A percentile compares a stretch with the other conserved stretches of the same genome.
These are phyloP conservation scores for Trididemnum miniatum DNA, from an alignment of 23 tunicate species.

Conservation along the genomic window DNA sequence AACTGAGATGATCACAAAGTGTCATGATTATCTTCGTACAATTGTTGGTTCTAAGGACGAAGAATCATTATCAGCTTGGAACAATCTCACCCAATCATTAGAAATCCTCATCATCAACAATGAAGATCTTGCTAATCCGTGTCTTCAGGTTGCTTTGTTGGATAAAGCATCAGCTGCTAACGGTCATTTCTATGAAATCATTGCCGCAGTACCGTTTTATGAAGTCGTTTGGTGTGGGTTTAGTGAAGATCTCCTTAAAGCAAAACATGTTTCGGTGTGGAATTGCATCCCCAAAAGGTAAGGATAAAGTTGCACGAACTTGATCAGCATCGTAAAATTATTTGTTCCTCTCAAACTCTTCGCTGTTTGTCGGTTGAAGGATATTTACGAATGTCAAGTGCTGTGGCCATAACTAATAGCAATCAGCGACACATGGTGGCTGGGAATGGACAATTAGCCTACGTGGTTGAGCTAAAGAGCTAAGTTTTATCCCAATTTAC, in stretches of 20 bases:
- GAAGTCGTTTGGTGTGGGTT: constrained; percentile 59
- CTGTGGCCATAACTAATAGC: no score
- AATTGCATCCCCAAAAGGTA: constrained; percentile 55
- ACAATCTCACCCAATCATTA: background rate
- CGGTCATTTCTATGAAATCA: constrained; percentile 28
- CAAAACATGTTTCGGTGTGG: constrained; percentile 38
- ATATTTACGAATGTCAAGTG: no score
- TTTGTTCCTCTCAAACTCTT: no score
- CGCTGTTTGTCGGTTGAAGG: no score
- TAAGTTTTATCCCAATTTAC: no score
- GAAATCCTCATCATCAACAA: background rate
- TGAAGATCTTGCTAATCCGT: constrained; percentile 28
- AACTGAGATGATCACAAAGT: background rate
- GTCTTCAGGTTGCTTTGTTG: constrained; percentile 60
- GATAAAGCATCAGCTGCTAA: constrained; percentile 33
- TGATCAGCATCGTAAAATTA: no score
- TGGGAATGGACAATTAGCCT: no score
- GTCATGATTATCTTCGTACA: background rate
- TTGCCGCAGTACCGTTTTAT: constrained; percentile 44
- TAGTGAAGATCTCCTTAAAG: constrained; percentile 15
- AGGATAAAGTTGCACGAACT: no score
- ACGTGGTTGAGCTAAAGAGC: no score
- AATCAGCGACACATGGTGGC: no score
- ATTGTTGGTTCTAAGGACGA: background rate
- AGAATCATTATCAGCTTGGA: background rate